Evolutionary conservation across 2,888 invertebrate species (phyloP).

Genomic region (Tetanocera ferruginea): DNA sequence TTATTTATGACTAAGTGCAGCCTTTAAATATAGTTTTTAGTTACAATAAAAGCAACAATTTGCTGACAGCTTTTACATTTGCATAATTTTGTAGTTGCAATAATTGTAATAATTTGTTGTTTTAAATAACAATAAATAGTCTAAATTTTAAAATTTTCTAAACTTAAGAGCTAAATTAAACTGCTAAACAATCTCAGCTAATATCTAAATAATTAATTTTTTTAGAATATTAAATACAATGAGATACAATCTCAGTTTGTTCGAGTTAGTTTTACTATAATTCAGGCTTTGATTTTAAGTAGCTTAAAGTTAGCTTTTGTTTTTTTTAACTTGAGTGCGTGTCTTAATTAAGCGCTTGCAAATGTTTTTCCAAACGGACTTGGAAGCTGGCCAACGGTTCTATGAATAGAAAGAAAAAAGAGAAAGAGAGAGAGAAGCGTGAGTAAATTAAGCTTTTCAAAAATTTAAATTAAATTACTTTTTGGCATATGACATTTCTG

Average conservation of each 20-base stretch:
- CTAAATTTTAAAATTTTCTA: neutral
- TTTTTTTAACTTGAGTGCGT: neutral
- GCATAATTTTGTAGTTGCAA: neutral
- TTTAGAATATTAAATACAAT: neutral
- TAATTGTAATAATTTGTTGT: neutral
- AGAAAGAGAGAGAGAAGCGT: constrained; percentile 39
- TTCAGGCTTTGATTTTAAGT: neutral
- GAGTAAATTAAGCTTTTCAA: neutral
- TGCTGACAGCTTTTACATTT: neutral
- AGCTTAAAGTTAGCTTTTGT: neutral
- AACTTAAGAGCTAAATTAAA: neutral
- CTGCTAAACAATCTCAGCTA: too few relatives aligned
- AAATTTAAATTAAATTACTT: neutral
- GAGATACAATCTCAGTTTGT: neutral
- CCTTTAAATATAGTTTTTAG: neutral
- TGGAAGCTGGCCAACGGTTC: constrained; percentile 57
- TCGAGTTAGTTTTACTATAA: neutral
- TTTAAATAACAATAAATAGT: neutral
- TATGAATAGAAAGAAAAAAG: constrained; percentile 46
- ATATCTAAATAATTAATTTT: neutral
- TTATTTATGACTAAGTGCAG: neutral
- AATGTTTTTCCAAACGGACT: constrained; percentile 60
- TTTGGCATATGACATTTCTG: neutral
- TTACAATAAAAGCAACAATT: neutral
- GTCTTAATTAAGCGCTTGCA: constrained; percentile 50